Conservation (phyloP, 2,797 vertebrate genomes). For the Rhynchotus rufescens region DNA sequence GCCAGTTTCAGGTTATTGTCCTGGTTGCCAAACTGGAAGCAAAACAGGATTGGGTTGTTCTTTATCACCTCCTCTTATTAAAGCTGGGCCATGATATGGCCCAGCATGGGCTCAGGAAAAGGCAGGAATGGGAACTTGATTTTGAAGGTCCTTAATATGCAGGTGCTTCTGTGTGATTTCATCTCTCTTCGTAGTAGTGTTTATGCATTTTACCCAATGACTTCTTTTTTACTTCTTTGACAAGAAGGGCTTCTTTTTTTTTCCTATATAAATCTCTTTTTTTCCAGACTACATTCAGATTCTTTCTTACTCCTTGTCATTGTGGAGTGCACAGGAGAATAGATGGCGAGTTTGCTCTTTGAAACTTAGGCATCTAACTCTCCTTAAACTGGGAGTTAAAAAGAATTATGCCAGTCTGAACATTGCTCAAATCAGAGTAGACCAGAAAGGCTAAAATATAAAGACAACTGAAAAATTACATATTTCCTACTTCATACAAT, state of each 20-base stretch:
- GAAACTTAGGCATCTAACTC: background rate
- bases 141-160: background rate
- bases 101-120: background rate
- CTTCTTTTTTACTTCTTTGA: background rate
- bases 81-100: background rate
- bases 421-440: background rate
- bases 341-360: background rate
- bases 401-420: background rate
- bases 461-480: background rate
- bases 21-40: background rate
- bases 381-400: background rate
- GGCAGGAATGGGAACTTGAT: background rate
- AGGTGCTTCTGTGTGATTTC: background rate
- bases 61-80: background rate
- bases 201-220: background rate
- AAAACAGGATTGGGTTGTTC: background rate
- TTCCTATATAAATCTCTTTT: background rate
- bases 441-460: background rate
- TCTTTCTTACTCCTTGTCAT: background rate
- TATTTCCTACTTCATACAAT: background rate
- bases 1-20: background rate
- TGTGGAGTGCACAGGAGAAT: background rate
- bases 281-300: background rate
- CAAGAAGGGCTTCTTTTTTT: background rate
- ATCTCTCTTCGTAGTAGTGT: background rate